Evolutionary conservation across 2,888 invertebrate species (phyloP).

Genomic region (Nephrotoma flavescens): DNA sequence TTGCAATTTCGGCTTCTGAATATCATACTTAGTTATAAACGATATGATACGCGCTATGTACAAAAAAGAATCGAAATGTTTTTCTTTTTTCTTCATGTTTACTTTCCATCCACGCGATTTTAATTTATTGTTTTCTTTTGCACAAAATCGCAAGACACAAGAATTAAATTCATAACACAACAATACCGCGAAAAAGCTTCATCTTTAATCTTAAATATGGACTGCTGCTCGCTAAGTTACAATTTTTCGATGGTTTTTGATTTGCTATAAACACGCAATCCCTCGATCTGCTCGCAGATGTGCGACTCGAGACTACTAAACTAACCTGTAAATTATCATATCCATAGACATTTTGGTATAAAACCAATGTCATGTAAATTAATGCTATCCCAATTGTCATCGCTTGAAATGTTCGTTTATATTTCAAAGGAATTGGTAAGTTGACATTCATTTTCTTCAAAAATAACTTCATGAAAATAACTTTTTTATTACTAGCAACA

Average conservation of each 20-base stretch:
- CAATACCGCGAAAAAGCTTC: neutral
- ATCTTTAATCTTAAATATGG: neutral
- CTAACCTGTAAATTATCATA: slow-evolving; percentile 29
- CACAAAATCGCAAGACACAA: neutral
- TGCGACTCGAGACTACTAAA: slow-evolving; percentile 15
- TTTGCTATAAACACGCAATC: neutral
- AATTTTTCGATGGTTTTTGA: neutral
- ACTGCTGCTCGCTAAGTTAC: no score
- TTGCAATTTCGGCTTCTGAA: neutral
- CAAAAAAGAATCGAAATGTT: neutral
- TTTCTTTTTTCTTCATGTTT: neutral
- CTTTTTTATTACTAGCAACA: neutral
- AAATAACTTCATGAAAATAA: slow-evolving; percentile 3
- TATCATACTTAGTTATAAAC: neutral
- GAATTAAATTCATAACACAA: neutral
- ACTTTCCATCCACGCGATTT: neutral
- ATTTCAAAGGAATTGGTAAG: slow-evolving; percentile 33
- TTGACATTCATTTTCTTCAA: slow-evolving; percentile 25
- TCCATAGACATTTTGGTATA: slow-evolving; percentile 32
- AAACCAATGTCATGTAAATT: slow-evolving; percentile 30
- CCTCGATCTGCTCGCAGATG: neutral
- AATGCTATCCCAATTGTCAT: slow-evolving; percentile 31
- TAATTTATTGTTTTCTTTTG: neutral
- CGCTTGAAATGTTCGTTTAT: slow-evolving; percentile 32
- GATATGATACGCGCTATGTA: neutral